Evolutionary conservation across 2,113 vertebrate species (phyloP).

Genomic region (Rhinogobius similis): DNA sequence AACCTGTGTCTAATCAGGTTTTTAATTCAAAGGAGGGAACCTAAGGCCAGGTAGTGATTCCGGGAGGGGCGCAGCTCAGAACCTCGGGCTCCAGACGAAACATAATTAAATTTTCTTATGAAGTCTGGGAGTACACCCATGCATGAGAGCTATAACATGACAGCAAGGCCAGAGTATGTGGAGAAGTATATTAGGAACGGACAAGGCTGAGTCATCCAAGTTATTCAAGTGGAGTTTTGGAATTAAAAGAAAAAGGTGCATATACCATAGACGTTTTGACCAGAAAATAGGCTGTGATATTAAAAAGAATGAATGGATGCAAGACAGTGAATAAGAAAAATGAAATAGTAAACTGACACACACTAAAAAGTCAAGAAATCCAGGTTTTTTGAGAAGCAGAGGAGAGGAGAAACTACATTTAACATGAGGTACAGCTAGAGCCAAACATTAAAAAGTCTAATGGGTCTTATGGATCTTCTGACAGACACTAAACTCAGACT

Average conservation of each 20-base stretch:
- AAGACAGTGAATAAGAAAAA: too few relatives aligned
- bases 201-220: background rate
- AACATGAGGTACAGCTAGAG: slow-evolving; percentile 3
- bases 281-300: too few relatives aligned
- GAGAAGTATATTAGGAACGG: background rate
- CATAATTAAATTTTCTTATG: slow-evolving; percentile 9
- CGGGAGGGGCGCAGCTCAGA: too few relatives aligned
- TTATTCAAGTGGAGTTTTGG: background rate
- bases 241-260: background rate
- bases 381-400: slow-evolving; percentile 10
- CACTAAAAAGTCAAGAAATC: background rate
- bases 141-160: background rate
- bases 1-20: slow-evolving; percentile 6
- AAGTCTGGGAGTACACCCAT: background rate
- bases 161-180: too few relatives aligned
- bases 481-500: slow-evolving; percentile 30
- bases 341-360: too few relatives aligned
- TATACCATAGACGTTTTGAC: background rate
- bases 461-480: slow-evolving; percentile 6
- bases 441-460: slow-evolving; percentile 24
- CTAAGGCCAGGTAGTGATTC: background rate
- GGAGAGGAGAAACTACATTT: slow-evolving; percentile 2
- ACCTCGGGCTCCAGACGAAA: background rate
- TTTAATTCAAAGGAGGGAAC: background rate
- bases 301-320: too few relatives aligned